Conservation (phyloP, 64 coral and sea anemone genomes). For the Orbicella faveolata region DNA sequence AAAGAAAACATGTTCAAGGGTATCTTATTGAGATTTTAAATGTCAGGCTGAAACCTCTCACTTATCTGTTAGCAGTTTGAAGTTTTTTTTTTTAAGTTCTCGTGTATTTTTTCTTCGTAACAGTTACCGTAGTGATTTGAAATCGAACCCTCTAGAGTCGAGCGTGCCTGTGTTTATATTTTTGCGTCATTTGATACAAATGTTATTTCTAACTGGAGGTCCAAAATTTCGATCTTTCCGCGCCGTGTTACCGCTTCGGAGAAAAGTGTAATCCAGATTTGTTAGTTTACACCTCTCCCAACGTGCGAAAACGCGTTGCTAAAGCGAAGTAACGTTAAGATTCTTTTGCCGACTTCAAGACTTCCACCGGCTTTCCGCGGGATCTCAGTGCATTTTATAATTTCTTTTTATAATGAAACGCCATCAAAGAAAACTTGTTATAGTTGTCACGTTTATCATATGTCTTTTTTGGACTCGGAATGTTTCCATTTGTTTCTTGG, state of each 20-base stretch:
- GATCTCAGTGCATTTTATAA: too few relatives aligned
- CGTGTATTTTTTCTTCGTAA: conserved; percentile 9
- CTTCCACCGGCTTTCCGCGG: too few relatives aligned
- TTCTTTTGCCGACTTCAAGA: too few relatives aligned
- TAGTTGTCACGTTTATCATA: background rate
- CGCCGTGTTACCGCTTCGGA: background rate
- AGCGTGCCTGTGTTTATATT: conserved; percentile 48
- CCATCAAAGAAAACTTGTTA: too few relatives aligned
- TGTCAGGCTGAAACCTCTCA: background rate
- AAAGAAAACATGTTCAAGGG: background rate
- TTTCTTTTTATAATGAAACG: too few relatives aligned
- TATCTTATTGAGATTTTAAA: background rate
- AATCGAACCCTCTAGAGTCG: conserved; percentile 1
- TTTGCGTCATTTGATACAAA: conserved; percentile 10
- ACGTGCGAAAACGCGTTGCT: background rate
- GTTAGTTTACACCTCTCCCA: background rate
- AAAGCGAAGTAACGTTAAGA: background rate
- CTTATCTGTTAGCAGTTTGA: conserved; percentile 11
- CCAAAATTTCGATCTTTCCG: conserved; percentile 40
- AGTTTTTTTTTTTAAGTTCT: background rate
- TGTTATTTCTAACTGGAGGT: conserved; percentile 52
- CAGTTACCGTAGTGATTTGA: conserved; percentile 42
- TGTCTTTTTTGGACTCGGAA: background rate
- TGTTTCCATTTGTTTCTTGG: background rate
- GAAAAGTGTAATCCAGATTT: background rate